Base-by-base conservation (phyloP, 2,888 invertebrate species). In the Ernsta delagoae region DNA sequence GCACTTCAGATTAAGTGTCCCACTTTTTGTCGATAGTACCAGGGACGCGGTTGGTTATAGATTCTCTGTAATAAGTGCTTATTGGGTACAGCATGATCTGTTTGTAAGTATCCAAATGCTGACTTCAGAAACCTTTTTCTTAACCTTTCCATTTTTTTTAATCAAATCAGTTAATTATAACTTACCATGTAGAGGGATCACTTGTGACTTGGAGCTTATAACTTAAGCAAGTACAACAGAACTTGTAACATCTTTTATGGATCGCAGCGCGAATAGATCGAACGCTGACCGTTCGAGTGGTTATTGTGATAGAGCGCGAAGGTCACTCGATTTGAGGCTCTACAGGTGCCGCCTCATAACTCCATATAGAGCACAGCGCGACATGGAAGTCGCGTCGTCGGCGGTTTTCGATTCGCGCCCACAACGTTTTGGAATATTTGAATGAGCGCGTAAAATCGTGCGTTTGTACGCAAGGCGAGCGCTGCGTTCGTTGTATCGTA, bases 321-420 rank as follows among this genome's bases (percentile, higher is more conserved):
- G 91, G 90, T 85, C 90, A 76, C 73, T 76, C 78, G 66, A 76
- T 78, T 84, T 83, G 86, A 85, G 86, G 85, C 85, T 85, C 84
- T 83, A 84, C 85, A 86, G 87, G 86, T 86, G 84, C 79, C 75
- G 74, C 65, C 54, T 34, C 62, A 43, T 65, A 53, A 45, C 12
- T 53, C 24, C 53, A 53, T 53, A 24, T 24, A 34, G 31, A 50
- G 65, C 65, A 53, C n/a, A 41, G 31, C 59, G 65, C 59, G 59
- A n/a, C n/a, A n/a, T 50, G 31, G 48, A 57, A 34, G 65, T 65
- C 48, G 48, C 12, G 45, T 12, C 12, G 48, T 48, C 48, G 48
- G 12, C 5, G n/a, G n/a, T n/a, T n/a, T n/a, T n/a, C n/a, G n/a
- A n/a, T n/a, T 48, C 57, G 43, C 65, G 34, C 57, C 65, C 48